A percentile compares a stretch with the other conserved stretches of the same genome.
These are phyloP conservation scores for Aphaenogaster rudis DNA, from an alignment of 1,140 invertebrate species.

Conservation along the genomic window DNA sequence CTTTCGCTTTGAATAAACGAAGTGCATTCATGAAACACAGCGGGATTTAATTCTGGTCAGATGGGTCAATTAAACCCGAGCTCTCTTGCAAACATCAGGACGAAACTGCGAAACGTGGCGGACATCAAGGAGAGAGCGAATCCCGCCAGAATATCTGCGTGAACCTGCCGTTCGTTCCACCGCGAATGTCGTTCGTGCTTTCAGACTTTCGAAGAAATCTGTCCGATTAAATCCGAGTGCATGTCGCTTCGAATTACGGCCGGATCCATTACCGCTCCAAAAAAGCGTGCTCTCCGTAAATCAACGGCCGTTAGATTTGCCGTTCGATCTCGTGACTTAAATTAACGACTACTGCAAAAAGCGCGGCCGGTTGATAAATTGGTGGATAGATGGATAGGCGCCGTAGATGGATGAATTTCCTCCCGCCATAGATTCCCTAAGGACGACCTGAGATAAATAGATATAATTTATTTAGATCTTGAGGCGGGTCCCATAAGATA, in stretches of 20 bases:
- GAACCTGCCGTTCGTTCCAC: slow-evolving; percentile 11
- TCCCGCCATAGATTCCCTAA: slow-evolving; percentile 20
- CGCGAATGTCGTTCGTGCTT: slow-evolving; percentile 37
- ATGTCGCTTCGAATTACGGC: slow-evolving; percentile 37
- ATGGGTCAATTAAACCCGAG: slow-evolving; percentile 66
- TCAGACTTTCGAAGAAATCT: slow-evolving; percentile 21
- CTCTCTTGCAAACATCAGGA: slow-evolving; percentile 8
- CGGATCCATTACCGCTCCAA: slow-evolving; percentile 40
- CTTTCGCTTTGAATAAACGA: not conserved
- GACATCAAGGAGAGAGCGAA: slow-evolving; percentile 37
- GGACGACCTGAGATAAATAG: slow-evolving; percentile 53
- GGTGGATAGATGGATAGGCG: slow-evolving; percentile 43
- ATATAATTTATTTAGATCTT: slow-evolving; percentile 61
- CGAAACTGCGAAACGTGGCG: not conserved
- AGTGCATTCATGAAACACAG: not conserved
- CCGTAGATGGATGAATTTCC: slow-evolving; percentile 49
- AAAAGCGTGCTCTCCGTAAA: slow-evolving; percentile 52
- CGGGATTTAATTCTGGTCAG: slow-evolving; percentile 55
- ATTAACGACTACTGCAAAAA: slow-evolving; percentile 55
- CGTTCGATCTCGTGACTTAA: slow-evolving; percentile 56
- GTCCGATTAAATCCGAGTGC: slow-evolving; percentile 50
- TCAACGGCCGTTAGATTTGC: slow-evolving; percentile 62
- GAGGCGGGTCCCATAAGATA: not conserved
- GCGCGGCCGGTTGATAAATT: slow-evolving; percentile 53
- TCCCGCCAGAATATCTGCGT: not conserved